Percentiles rank a stretch among this genome's conserved stretches.
Conservation (phyloP, 1,140 invertebrate species). For the Drosophila paulistorum region DNA sequence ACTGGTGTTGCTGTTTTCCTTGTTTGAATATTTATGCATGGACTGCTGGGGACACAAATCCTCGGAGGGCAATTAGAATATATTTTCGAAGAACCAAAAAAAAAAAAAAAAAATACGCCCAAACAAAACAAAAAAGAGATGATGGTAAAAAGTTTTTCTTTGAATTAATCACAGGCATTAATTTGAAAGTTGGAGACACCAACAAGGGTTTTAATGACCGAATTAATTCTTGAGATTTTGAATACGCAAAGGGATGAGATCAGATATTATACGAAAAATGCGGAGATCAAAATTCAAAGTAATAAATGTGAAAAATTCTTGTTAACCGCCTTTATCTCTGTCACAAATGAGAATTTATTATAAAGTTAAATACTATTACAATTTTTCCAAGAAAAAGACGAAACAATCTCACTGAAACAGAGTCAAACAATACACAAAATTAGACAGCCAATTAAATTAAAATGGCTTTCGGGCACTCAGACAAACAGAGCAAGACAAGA, state of each 20-base stretch:
- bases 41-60: constrained; percentile 42
- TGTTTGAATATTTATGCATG: constrained; percentile 31
- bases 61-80: constrained; percentile 65
- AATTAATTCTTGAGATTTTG: constrained; percentile 37
- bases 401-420: not conserved
- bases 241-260: not conserved
- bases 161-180: constrained; percentile 65
- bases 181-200: constrained; percentile 51
- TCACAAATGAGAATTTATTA: constrained; percentile 13
- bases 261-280: constrained; percentile 6
- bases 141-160: constrained; percentile 27
- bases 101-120: not conserved
- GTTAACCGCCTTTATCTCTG: not conserved
- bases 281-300: constrained; percentile 25
- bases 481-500: constrained; percentile 25
- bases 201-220: constrained; percentile 54
- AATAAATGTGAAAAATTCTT: constrained; percentile 1
- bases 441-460: constrained; percentile 67
- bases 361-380: constrained; percentile 4
- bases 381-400: constrained; percentile 1
- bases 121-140: not conserved
- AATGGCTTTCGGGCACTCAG: constrained; percentile 43
- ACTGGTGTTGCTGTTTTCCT: constrained; percentile 12
- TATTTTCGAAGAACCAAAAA: constrained; percentile 40
- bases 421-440: constrained; percentile 46